These are phyloP conservation scores for Aptenodytes forsteri DNA, from an alignment of 2,113 vertebrate genomes.

Conservation along the genomic window DNA sequence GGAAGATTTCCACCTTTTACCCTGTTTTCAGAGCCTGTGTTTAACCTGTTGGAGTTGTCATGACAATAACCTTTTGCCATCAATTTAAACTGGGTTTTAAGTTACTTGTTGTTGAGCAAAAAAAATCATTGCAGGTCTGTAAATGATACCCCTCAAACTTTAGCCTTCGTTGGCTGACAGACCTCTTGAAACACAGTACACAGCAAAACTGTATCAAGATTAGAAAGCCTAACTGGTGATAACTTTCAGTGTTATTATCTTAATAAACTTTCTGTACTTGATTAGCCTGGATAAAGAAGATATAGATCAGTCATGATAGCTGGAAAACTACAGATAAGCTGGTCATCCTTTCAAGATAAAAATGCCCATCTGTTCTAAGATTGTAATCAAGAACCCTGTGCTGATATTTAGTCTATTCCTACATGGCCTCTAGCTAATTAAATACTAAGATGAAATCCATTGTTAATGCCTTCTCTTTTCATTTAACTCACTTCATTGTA, in stretches of 20 bases:
- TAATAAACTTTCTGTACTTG: conserved; percentile 81
- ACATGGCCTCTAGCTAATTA: conserved; percentile 72
- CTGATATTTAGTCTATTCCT: conserved; percentile 64
- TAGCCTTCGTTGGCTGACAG: background rate
- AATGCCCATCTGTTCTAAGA: conserved; percentile 75
- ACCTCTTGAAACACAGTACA: conserved; percentile 64
- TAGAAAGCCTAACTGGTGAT: conserved; percentile 66
- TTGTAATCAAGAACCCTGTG: conserved; percentile 70
- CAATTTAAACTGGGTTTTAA: conserved; percentile 48
- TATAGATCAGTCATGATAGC: conserved; percentile 72
- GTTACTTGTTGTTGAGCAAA: conserved; percentile 14
- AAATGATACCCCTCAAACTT: conserved; percentile 44
- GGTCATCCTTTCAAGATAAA: conserved; percentile 79
- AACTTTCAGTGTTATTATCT: conserved; percentile 72
- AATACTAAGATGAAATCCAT: conserved; percentile 66
- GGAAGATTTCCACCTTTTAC: background rate
- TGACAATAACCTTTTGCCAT: conserved; percentile 54
- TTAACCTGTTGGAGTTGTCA: conserved; percentile 43
- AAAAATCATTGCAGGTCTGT: background rate
- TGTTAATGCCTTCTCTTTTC: conserved; percentile 30
- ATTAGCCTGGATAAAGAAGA: conserved; percentile 76
- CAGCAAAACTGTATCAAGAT: conserved; percentile 60
- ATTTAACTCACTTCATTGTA: background rate
- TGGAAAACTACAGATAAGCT: conserved; percentile 68
- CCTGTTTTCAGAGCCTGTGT: background rate